Base-by-base conservation (phyloP, 2,113 vertebrate genomes). In the Leuciscus idus region DNA sequence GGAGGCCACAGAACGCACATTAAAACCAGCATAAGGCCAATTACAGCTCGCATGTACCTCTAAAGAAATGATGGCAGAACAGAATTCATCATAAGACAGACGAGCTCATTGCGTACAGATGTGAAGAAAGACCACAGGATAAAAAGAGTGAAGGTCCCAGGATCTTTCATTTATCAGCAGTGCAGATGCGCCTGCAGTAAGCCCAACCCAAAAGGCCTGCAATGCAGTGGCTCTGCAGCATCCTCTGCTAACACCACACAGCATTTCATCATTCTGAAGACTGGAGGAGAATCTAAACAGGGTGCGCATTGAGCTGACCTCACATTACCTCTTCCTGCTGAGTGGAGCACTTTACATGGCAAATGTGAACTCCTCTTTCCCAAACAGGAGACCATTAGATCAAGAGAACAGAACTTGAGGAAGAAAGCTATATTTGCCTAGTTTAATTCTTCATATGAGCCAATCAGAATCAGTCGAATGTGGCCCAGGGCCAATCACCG, bases 181-280 rank as follows among this genome's bases (percentile, higher is more conserved):
- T 90, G 93, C 88, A 93, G 90, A 89, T 80, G 89, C 89, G 89
- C 91, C 92, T 78, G 85, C 81, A 85, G 86, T 21, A 81, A 87
- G 80, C 89, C 85, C 83, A 80, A 75, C 87, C 84, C 87, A 83
- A 77, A 85, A 46, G 77, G 88, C 75, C 89, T 89, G 89, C 89
- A 89, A 81, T 90, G 87, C 89, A 89, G 87, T 86, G 81, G 62
- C 83, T 88, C 86, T 88, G 87, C 89, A 86, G 84, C 30, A 83
- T 64, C 59, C 62, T 75, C 46, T 64, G 57, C 55, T 75, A 81
- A 72, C 64, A 36, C 66, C 55, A 77, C 52, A 36, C 59, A 26
- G 33, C 12, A 68, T 57, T 52, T 52, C 68, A 76, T 28, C 46
- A 39, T 83, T 70, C 73, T 4, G 52, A 79, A 64, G 79, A 73